phyloP scores from a whole-genome alignment of 2,797 vertebrate species.

The Cynopterus sphinx region DNA sequence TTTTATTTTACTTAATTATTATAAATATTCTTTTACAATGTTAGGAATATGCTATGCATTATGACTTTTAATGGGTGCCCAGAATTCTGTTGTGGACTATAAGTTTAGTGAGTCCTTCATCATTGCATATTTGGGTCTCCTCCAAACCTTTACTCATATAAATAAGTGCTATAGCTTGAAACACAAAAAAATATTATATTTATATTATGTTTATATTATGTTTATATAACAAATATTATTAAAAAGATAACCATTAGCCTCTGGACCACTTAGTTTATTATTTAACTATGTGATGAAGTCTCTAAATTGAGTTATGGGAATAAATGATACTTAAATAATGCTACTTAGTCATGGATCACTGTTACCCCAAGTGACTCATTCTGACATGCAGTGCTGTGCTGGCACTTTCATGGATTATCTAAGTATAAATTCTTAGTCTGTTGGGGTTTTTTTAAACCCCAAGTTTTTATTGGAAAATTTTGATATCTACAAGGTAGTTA shows the following conservation, averaged over 20 bases:
- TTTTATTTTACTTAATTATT: not conserved
- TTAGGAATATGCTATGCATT: not conserved
- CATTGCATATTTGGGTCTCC: not conserved
- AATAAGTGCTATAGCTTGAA: not conserved
- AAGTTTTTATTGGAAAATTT: not conserved
- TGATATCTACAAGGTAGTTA: not conserved
- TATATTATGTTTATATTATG: no score
- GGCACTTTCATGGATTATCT: not conserved
- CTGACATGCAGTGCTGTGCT: not conserved
- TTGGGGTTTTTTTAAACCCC: not conserved
- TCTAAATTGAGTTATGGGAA: not conserved
- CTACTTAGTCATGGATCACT: not conserved
- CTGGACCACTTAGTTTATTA: not conserved
- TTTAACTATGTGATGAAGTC: not conserved
- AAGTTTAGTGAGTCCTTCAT: not conserved
- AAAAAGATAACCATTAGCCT: not conserved
- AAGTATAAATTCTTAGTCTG: not conserved
- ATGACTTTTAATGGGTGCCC: not conserved
- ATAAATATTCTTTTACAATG: not conserved
- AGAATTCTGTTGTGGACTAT: not conserved
- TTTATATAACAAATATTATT: no score
- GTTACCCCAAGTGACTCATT: not conserved
- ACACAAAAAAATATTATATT: not conserved
- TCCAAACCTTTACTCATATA: not conserved
- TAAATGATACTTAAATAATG: not conserved